Evolutionary conservation across 2,113 vertebrate species (phyloP).

Genomic region (Felis chaus): DNA sequence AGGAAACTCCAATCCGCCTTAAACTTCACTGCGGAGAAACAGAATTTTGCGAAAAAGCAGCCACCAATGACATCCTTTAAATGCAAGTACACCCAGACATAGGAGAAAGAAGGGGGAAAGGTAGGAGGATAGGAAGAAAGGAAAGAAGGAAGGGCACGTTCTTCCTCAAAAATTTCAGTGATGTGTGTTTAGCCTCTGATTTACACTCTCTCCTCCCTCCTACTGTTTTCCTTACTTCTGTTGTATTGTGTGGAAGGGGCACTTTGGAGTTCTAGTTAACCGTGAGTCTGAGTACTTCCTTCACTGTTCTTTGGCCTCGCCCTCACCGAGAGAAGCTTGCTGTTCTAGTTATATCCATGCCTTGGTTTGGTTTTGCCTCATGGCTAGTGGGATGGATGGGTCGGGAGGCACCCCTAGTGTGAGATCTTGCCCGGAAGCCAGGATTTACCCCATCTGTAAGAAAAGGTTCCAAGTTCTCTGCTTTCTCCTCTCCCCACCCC

Average conservation of each 20-base stretch:
- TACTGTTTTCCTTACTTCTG: neutral
- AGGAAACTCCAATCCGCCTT: neutral
- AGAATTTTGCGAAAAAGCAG: neutral
- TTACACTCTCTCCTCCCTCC: neutral
- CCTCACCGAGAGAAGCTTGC: neutral
- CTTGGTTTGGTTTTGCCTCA: neutral
- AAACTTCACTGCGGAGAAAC: slow-evolving; percentile 13
- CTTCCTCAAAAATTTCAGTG: neutral
- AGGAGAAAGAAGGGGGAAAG: neutral
- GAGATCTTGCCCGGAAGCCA: neutral
- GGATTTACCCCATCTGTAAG: neutral
- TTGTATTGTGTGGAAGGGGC: neutral
- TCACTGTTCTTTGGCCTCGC: accelerated
- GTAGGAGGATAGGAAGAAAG: neutral
- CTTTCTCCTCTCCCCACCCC: neutral
- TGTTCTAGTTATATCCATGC: accelerated
- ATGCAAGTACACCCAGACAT: neutral
- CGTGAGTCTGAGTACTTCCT: neutral
- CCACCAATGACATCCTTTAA: neutral
- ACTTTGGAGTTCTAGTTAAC: neutral
- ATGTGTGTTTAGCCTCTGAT: neutral
- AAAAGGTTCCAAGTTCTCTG: accelerated
- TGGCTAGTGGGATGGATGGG: neutral
- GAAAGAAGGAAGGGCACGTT: neutral
- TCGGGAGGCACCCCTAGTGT: accelerated